These are phyloP conservation scores for Rhizoglyphus robini DNA, from an alignment of 1,140 invertebrate species.

Conservation along the genomic window DNA sequence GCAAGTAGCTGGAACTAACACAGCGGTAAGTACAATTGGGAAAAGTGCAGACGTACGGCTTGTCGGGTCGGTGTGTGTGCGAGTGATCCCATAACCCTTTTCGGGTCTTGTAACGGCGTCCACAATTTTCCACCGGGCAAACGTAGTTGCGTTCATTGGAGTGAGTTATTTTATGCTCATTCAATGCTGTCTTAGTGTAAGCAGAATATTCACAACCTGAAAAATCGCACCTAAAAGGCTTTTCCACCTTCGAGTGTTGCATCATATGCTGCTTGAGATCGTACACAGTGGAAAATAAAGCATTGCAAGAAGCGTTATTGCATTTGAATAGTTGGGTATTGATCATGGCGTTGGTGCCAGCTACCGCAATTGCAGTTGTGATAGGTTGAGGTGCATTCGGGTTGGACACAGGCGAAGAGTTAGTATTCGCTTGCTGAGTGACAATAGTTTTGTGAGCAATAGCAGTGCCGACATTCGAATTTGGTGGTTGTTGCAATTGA, in stretches of 20 bases:
- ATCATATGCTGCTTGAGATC: constrained; percentile 18
- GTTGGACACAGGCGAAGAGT: background rate
- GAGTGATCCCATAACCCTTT: constrained; percentile 15
- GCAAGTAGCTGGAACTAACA: constrained; percentile 15
- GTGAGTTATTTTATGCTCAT: constrained; percentile 10
- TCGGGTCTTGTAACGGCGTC: constrained; percentile 9
- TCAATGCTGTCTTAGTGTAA: constrained; percentile 1
- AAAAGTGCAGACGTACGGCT: background rate
- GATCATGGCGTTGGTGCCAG: constrained; percentile 14
- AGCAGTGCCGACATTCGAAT: background rate
- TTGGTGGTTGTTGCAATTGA: constrained; percentile 8
- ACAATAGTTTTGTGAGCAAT: constrained; percentile 12
- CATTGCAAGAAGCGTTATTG: background rate
- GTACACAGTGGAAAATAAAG: background rate
- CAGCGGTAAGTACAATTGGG: constrained; percentile 15
- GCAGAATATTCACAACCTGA: constrained; percentile 8
- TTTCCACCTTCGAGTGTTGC: constrained; percentile 12
- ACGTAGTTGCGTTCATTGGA: constrained; percentile 11
- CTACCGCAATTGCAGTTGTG: constrained; percentile 10
- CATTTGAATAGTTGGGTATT: constrained; percentile 8
- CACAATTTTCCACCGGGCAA: constrained; percentile 11
- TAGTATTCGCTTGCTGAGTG: background rate
- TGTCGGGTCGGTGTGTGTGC: constrained; percentile 9
- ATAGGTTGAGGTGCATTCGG: background rate
- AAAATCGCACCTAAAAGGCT: constrained; percentile 5